A percentile compares a stretch with the other conserved stretches of the same genome.
These are phyloP conservation scores for Meloe dianella DNA, from an alignment of 2,888 invertebrate species.

Conservation along the genomic window DNA sequence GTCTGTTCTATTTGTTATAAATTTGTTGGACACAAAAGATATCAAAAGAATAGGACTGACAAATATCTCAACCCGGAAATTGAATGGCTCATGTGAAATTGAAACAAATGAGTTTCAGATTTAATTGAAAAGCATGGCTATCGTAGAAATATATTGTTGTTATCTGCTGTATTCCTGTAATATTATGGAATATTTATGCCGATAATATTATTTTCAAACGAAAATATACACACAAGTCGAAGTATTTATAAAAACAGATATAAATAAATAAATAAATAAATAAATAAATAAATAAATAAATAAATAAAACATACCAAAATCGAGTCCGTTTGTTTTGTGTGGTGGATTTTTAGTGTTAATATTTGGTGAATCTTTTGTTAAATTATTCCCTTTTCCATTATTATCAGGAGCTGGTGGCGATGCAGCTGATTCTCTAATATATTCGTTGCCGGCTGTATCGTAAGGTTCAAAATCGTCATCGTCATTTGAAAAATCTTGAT, in stretches of 20 bases:
- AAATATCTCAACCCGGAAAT: conserved; percentile 5
- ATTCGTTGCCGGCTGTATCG: conserved; percentile 62
- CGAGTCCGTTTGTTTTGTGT: conserved; percentile 50
- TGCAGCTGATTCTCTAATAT: conserved; percentile 65
- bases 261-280: not conserved
- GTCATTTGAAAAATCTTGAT: conserved; percentile 58
- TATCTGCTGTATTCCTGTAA: not conserved
- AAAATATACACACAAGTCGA: conserved; percentile 30
- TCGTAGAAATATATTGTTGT: not conserved
- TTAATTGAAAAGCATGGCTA: not conserved
- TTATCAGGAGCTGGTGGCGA: conserved; percentile 65
- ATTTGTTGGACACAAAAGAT: not conserved
- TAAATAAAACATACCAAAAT: conserved; percentile 50
- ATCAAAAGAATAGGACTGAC: not conserved
- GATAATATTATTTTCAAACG: not conserved
- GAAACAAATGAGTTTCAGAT: not conserved
- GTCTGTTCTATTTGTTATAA: not conserved
- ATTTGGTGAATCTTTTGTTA: conserved; percentile 51
- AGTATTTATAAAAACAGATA: conserved; percentile 18
- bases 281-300: not conserved
- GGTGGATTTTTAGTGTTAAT: conserved; percentile 49
- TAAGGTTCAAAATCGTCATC: conserved; percentile 61
- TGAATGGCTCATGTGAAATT: conserved; percentile 6
- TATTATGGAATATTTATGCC: not conserved
- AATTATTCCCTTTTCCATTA: conserved; percentile 53